Percentiles rank a stretch among this genome's conserved stretches.
Evolutionary conservation across 1,140 invertebrate genomes (phyloP).

Genomic region (Platyscapa corneri): DNA sequence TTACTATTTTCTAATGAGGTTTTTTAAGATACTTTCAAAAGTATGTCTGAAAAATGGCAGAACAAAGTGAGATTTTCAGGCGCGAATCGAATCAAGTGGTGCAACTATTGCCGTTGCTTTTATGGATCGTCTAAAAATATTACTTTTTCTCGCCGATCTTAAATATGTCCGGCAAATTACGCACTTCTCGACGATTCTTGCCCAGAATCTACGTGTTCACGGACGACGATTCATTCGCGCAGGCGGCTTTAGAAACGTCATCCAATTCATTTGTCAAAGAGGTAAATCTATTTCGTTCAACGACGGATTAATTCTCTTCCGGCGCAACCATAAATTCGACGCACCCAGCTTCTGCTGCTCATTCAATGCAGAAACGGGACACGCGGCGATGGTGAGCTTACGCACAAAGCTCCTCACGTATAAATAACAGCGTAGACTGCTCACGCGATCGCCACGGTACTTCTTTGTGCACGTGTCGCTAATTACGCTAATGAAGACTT

Average conservation of each 20-base stretch:
- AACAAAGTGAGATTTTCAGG: not conserved
- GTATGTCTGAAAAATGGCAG: not conserved
- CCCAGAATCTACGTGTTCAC: not conserved
- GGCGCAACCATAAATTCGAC: not conserved
- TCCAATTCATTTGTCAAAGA: not conserved
- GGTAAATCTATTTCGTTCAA: not conserved
- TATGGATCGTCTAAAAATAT: not conserved
- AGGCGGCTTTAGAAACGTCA: not conserved
- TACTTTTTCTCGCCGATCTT: not conserved
- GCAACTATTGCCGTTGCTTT: not conserved
- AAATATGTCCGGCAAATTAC: not conserved
- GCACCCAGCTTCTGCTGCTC: not conserved
- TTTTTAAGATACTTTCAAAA: not conserved
- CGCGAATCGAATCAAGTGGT: not conserved
- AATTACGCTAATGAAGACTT: constrained; percentile 45
- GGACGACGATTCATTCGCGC: no score
- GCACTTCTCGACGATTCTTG: not conserved
- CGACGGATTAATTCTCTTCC: constrained; percentile 4
- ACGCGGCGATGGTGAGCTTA: not conserved
- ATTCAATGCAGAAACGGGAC: not conserved
- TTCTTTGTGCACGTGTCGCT: constrained; percentile 8
- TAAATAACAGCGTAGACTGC: not conserved
- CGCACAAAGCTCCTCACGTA: not conserved
- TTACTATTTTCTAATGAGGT: not conserved
- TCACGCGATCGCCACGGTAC: not conserved